Evolutionary conservation across 2,888 invertebrate species (phyloP), one percentile per base, ranked within the genome.

Genomic region (Antitype chi): DNA sequence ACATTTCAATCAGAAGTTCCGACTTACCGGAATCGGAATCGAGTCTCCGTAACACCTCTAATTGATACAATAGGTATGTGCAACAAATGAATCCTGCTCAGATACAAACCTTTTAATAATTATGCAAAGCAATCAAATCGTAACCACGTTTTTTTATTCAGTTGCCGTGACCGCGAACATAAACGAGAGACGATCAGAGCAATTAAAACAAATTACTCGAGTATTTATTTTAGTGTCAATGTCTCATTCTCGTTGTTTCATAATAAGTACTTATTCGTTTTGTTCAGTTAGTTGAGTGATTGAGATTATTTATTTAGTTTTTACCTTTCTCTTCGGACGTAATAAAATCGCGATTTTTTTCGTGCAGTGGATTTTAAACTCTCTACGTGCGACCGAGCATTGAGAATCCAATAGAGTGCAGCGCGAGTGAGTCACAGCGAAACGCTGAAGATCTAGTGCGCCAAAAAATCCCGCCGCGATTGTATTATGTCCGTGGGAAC

Each of bases 121-220:
- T 52, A 57, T 23, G 32, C 17, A 53, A 49, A 17, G 38, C 74
- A 20, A 57, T 43, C 17, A 62, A 59, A 28, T 47, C 52, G 47
- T 49, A 47, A 53, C 55, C 28, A 43, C 23, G 15, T 43, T 47
- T 43, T 38, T 47, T 13, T 47, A 47, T 47, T 47, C 43, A 47
- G 9, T 47, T 47, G 43, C 53, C 52, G 47, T 38, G 53, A 59
- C 55, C 28, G 43, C 25, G 15, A 5, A 28, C 38, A 64, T 55
- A n/a, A 68, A 69, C 57, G 63, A 74, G 32, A 57, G 62, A 57
- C 68, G n/a, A 64, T 59, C 62, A 64, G 43, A 76, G 15, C 55
- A 64, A 80, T 80, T 82, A 60, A 69, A 76, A 82, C 38, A 49
- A 77, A 76, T 70, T 76, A 59, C n/a, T 60, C 13, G 67, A 76